Evolutionary conservation across 30 jellyfish, hydroid and myxozoan genomes (phyloP).

Genomic region (Pseudorhiza aurosa): DNA sequence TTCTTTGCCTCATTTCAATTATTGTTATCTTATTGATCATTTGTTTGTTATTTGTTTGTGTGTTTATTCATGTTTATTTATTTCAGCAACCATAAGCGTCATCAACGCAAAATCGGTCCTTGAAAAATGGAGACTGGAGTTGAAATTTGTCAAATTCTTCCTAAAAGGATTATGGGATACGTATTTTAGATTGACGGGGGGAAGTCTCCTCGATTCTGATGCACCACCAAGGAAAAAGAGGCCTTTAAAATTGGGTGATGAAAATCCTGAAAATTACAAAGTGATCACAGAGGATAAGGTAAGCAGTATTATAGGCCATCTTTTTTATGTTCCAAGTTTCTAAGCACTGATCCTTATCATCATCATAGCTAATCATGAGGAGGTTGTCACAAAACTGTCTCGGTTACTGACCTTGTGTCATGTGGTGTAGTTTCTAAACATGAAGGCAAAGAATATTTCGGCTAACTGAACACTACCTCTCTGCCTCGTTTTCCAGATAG

Average conservation of each 20-base stretch:
- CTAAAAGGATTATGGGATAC: slow-evolving; percentile 54
- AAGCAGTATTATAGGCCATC: not conserved
- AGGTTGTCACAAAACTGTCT: too few relatives aligned
- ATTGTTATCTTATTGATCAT: too few relatives aligned
- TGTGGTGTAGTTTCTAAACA: too few relatives aligned
- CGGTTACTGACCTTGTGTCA: too few relatives aligned
- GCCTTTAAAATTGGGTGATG: slow-evolving; percentile 25
- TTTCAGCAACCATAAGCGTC: slow-evolving; percentile 27
- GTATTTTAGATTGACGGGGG: slow-evolving; percentile 22
- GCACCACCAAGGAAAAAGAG: slow-evolving; percentile 66
- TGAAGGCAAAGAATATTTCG: too few relatives aligned
- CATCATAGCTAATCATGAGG: too few relatives aligned
- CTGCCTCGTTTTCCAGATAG: too few relatives aligned
- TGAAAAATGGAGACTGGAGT: slow-evolving; percentile 14
- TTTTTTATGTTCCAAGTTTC: not conserved
- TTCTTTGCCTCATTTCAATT: too few relatives aligned
- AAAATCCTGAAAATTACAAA: slow-evolving; percentile 34
- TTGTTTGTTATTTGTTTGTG: too few relatives aligned
- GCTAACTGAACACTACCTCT: too few relatives aligned
- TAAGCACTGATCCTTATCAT: not conserved
- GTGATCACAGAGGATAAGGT: slow-evolving; percentile 68
- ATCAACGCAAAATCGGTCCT: slow-evolving; percentile 7
- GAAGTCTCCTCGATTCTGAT: slow-evolving; percentile 39
- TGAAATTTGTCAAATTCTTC: slow-evolving; percentile 36
- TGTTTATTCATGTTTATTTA: too few relatives aligned